Evolutionary conservation across 2,113 vertebrate genomes (phyloP).

Genomic region (Tragelaphus scriptus): DNA sequence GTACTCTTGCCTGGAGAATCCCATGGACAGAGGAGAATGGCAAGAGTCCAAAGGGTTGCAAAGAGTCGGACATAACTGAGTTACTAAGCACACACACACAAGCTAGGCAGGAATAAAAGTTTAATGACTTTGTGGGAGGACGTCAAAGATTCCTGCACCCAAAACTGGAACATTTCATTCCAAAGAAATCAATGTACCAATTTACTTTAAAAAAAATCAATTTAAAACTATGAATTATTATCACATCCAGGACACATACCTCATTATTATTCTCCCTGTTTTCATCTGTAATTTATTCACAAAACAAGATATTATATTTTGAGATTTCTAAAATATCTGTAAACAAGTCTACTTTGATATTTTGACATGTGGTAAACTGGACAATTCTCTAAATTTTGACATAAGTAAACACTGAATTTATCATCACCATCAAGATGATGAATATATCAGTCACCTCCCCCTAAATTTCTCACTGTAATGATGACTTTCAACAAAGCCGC

Average conservation of each 20-base stretch:
- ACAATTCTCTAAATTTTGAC: neutral
- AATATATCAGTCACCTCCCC: neutral
- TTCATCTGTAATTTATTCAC: neutral
- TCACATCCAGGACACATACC: neutral
- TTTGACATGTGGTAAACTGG: neutral
- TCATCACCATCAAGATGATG: neutral
- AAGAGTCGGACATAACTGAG: neutral
- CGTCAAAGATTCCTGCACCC: neutral
- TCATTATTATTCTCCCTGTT: neutral
- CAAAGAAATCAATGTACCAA: neutral
- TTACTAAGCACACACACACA: neutral
- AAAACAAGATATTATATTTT: neutral
- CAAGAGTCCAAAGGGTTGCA: neutral
- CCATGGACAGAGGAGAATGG: neutral
- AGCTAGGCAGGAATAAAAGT: neutral
- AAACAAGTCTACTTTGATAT: neutral
- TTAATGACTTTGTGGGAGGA: neutral
- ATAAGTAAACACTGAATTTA: neutral
- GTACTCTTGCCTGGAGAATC: neutral
- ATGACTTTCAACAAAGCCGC: neutral
- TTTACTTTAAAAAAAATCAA: neutral
- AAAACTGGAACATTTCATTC: neutral
- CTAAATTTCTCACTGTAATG: neutral
- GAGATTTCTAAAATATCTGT: neutral
- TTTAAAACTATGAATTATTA: neutral